phyloP scores from a whole-genome alignment of 2,888 invertebrate genomes.

The Linnaemya tessellans region DNA sequence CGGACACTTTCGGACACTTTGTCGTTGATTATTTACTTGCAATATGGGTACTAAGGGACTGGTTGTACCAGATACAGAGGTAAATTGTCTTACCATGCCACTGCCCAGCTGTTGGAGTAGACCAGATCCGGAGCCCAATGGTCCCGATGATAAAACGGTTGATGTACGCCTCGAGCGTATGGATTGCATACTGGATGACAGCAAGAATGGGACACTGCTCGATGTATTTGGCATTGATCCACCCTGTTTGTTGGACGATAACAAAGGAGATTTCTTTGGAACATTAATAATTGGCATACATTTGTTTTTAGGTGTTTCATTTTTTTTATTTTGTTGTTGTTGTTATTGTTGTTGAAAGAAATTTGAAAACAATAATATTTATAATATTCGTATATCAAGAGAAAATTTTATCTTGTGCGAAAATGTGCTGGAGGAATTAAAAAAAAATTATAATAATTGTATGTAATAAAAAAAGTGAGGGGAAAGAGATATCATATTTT shows the following conservation, averaged over 20 bases:
- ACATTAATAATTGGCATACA: slow-evolving; percentile 76
- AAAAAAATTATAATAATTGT: not conserved
- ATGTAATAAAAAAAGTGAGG: not conserved
- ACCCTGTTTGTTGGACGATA: slow-evolving; percentile 86
- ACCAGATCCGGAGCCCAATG: slow-evolving; percentile 88
- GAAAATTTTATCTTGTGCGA: slow-evolving; percentile 69
- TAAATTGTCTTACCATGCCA: slow-evolving; percentile 96
- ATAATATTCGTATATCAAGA: slow-evolving; percentile 12
- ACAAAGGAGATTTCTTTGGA: slow-evolving; percentile 85
- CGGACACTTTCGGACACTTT: slow-evolving; percentile 89
- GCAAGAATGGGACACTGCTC: slow-evolving; percentile 93
- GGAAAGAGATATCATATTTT: slow-evolving; percentile 41
- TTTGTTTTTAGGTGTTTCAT: not conserved
- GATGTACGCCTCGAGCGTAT: slow-evolving; percentile 90
- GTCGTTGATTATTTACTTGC: slow-evolving; percentile 85
- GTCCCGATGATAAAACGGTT: slow-evolving; percentile 87
- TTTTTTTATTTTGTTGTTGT: too few relatives aligned
- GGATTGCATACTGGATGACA: slow-evolving; percentile 91
- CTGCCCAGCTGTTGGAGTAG: slow-evolving; percentile 94
- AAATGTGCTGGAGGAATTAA: slow-evolving; percentile 54
- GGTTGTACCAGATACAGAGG: slow-evolving; percentile 87
- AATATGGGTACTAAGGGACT: slow-evolving; percentile 85
- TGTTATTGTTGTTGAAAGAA: not conserved
- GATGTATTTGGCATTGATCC: slow-evolving; percentile 96
- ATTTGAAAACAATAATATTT: slow-evolving; percentile 18